These are phyloP conservation scores for Cebidichthys violaceus DNA, from an alignment of 2,113 vertebrate genomes.

Conservation along the genomic window DNA sequence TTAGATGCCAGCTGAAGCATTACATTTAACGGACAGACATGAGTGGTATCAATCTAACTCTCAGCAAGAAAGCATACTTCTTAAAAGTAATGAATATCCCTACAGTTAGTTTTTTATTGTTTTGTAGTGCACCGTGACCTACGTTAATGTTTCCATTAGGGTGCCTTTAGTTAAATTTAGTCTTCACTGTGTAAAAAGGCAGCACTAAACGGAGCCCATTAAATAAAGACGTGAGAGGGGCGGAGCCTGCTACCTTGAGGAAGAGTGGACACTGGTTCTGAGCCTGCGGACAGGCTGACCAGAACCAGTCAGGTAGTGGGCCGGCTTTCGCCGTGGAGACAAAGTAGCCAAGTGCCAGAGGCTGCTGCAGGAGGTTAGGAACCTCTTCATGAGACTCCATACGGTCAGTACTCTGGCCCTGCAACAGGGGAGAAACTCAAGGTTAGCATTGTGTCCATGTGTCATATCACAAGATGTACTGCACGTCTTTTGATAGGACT, in stretches of 20 bases:
- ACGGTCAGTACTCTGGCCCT: conserved; percentile 96
- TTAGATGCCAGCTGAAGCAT: neutral
- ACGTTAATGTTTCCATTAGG: neutral
- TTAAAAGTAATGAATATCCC: neutral
- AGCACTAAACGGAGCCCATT: neutral
- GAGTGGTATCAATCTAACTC: neutral
- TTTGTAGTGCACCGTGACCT: neutral
- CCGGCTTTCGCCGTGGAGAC: conserved; percentile 98
- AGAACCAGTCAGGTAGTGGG: conserved; percentile 98
- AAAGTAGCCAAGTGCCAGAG: conserved; percentile 96
- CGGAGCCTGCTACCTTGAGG: conserved; percentile 78
- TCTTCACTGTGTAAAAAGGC: neutral
- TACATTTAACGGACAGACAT: neutral
- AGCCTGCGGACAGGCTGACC: conserved; percentile 98
- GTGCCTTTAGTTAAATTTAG: neutral
- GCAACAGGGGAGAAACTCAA: conserved; percentile 9
- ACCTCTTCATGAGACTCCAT: conserved; percentile 98
- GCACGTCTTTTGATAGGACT: neutral
- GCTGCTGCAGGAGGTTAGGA: conserved; percentile 97
- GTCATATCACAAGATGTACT: neutral
- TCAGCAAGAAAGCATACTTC: neutral
- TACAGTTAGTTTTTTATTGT: neutral
- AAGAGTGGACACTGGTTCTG: conserved; percentile 98
- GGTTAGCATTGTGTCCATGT: conserved; percentile 1
- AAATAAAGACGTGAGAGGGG: neutral